Conservation (phyloP, 2,888 invertebrate genomes). For the Xestia xanthographa region DNA sequence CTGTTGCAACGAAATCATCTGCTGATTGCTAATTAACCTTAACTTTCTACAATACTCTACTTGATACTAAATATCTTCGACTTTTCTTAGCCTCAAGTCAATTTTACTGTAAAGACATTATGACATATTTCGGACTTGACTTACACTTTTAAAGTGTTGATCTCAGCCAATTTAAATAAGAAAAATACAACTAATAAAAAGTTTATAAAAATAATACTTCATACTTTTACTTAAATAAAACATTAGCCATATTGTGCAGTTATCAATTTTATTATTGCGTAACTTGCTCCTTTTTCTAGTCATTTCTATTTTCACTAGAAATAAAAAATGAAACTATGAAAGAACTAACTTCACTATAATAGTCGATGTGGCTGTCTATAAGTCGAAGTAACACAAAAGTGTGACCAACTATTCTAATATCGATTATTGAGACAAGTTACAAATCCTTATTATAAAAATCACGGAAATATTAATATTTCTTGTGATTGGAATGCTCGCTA, state of each 20-base stretch:
- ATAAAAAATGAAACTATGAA: conserved; percentile 45
- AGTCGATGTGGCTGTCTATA: conserved; percentile 36
- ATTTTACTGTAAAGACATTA: conserved; percentile 44
- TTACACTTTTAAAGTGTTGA: conserved; percentile 43
- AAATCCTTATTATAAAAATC: conserved; percentile 58
- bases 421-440: conserved; percentile 55
- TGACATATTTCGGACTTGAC: conserved; percentile 24
- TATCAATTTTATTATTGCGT: conserved; percentile 9
- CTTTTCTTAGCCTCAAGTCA: conserved; percentile 32
- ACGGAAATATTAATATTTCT: conserved; percentile 63
- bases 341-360: conserved; percentile 33
- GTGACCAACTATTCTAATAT: conserved; percentile 53
- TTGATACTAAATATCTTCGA: conserved; percentile 34
- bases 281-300: conserved; percentile 1
- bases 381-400: conserved; percentile 52
- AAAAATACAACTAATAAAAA: conserved; percentile 52
- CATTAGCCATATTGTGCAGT: conserved; percentile 31
- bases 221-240: conserved; percentile 47
- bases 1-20: conserved; percentile 54
- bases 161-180: conserved; percentile 31
- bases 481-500: conserved; percentile 66
- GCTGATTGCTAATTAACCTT: conserved; percentile 62
- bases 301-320: conserved; percentile 2
- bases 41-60: conserved; percentile 39
- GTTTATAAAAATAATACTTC: conserved; percentile 62